These are phyloP conservation scores for Umimayanthus kanabou DNA, from an alignment of 92 coral and sea anemone genomes.

Conservation along the genomic window DNA sequence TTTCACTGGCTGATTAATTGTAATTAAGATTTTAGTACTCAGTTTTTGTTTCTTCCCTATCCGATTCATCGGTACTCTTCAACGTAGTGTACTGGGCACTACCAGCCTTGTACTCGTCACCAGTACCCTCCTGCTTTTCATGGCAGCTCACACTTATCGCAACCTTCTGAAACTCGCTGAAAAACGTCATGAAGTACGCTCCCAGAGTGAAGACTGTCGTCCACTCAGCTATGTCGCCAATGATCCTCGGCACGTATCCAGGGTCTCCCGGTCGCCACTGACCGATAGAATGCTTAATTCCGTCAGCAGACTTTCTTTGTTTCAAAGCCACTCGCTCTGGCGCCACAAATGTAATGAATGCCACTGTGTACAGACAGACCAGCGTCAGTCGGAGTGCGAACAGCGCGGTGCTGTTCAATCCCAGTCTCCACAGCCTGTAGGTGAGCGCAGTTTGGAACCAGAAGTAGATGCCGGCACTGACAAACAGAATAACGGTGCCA, in stretches of 20 bases:
- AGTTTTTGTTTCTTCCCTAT: conserved; percentile 7
- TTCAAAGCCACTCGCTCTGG: conserved; percentile 30
- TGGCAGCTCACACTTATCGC: conserved; percentile 23
- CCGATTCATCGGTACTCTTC: conserved; percentile 17
- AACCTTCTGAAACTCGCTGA: conserved; percentile 25
- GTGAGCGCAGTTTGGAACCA: conserved; percentile 39
- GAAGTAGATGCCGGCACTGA: conserved; percentile 38
- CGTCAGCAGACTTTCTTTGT: conserved; percentile 16
- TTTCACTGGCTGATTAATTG: not conserved
- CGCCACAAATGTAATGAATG: conserved; percentile 26
- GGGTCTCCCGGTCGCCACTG: conserved; percentile 42
- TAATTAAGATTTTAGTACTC: not conserved
- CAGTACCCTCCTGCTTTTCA: conserved; percentile 24
- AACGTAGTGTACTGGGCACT: conserved; percentile 38
- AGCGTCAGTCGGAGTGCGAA: conserved; percentile 23
- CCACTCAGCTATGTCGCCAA: conserved; percentile 40
- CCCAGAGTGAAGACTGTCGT: conserved; percentile 40
- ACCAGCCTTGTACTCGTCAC: conserved; percentile 35
- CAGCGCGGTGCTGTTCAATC: conserved; percentile 19
- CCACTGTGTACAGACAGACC: conserved; percentile 35
- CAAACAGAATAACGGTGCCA: conserved; percentile 21
- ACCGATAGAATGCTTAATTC: conserved; percentile 34
- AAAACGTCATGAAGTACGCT: conserved; percentile 32
- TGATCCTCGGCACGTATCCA: conserved; percentile 12
- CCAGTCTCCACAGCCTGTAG: conserved; percentile 30